Evolutionary conservation across 2,113 vertebrate species (phyloP).

Genomic region (Gallinago undulata): DNA sequence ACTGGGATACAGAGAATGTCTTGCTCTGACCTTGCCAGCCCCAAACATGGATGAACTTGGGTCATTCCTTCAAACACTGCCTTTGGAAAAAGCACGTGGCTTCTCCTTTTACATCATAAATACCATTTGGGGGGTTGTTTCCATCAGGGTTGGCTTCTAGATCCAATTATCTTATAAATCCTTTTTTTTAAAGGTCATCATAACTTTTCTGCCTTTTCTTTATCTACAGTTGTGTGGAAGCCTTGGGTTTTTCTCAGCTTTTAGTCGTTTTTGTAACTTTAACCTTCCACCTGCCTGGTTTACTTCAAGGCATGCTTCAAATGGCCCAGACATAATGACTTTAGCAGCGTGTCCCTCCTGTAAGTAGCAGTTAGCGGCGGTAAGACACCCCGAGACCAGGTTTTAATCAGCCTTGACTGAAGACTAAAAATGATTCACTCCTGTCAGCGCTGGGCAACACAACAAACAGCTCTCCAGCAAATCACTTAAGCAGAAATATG

Average conservation of each 20-base stretch:
- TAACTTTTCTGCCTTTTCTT: background rate
- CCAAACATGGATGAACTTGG: background rate
- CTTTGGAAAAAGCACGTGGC: background rate
- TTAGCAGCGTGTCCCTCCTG: slow-evolving; percentile 56
- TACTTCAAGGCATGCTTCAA: slow-evolving; percentile 20
- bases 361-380: slow-evolving; percentile 39
- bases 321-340: slow-evolving; percentile 52
- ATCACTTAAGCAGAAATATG: slow-evolving; percentile 76
- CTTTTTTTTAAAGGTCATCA: background rate
- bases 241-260: background rate
- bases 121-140: background rate
- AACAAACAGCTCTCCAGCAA: slow-evolving; percentile 78
- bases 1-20: rapidly evolving
- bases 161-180: background rate
- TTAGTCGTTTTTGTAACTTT: slow-evolving; percentile 10
- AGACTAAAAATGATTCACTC: slow-evolving; percentile 70
- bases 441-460: slow-evolving; percentile 68
- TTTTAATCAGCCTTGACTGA: slow-evolving; percentile 74
- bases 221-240: background rate
- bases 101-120: background rate
- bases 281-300: slow-evolving; percentile 41
- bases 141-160: background rate
- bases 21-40: background rate
- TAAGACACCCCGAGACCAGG: slow-evolving; percentile 57
- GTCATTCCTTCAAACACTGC: background rate